A percentile compares a stretch with the other conserved stretches of the same genome.
Evolutionary conservation across 2,797 vertebrate genomes (phyloP).

Genomic region (Tolypeutes matacus): DNA sequence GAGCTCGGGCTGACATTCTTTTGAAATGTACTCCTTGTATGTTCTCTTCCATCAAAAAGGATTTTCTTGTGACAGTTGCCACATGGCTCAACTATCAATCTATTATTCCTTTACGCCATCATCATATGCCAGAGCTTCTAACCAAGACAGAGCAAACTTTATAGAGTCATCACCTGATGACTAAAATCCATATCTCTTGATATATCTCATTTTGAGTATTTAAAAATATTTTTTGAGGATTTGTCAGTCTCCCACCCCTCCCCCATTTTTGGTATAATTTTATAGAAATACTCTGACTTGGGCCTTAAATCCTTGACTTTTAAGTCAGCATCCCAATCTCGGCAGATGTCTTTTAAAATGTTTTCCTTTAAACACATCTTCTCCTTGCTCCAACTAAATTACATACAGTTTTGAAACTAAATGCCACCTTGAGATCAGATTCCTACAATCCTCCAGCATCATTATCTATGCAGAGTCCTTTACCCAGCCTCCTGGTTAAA

Average conservation of each 20-base stretch:
- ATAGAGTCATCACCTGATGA: conserved; percentile 8
- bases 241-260: neutral
- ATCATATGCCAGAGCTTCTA: neutral
- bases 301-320: conserved; percentile 37
- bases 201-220: neutral
- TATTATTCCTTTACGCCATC: neutral
- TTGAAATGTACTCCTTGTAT: neutral
- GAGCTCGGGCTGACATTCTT: neutral
- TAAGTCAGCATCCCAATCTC: neutral
- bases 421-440: neutral
- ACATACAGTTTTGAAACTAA: neutral
- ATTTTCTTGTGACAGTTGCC: neutral
- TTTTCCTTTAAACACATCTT: conserved; percentile 5
- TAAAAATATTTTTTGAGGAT: conserved; percentile 24
- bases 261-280: neutral
- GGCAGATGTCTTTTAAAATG: conserved; percentile 33
- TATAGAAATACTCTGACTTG: conserved; percentile 38
- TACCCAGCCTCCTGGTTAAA: neutral
- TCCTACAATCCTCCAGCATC: neutral
- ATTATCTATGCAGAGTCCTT: neutral
- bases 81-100: neutral
- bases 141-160: neutral
- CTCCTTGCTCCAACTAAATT: conserved; percentile 1
- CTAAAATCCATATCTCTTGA: neutral
- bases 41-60: neutral